Evolutionary conservation across 2,797 vertebrate species (phyloP), one percentile per base, ranked within the genome.

Genomic region (Myripristis murdjan): DNA sequence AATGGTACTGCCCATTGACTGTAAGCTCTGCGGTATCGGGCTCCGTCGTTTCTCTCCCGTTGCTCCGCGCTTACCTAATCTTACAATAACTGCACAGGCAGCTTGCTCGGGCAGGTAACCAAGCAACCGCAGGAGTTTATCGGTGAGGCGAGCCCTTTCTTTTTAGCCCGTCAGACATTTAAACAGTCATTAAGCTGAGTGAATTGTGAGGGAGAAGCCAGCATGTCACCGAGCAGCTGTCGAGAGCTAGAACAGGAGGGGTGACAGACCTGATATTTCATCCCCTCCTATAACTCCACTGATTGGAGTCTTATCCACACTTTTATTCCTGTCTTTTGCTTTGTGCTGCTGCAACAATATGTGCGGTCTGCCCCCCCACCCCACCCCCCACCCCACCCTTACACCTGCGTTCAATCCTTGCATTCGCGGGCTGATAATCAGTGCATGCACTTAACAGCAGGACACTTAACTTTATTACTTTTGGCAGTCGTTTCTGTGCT

Each of bases 91-190:
- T 33, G 65, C 78, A 6, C 46, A 75, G 81, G 76, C 68, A 78
- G 83, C 81, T 68, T 69, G 73, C 69, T 76, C 70, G 44, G 83
- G 75, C 87, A 93, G 93, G 94, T 95, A 94, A 93, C 93, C 83
- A 92, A 84, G 93, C 93, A 93, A 94, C 92, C 76, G 88, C 47
- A 76, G 75, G 78, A 75, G 80, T 87, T 83, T 86, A 90, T 88
- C 81, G 68, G 46, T 1, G 72, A 82, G 69, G 52, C 48, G 22
- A 88, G 70, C n/a, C 58, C 64, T 66, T 83, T 84, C 65, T 76
- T 86, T 81, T 85, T 78, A 69, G 70, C 78, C 82, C 72, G 46
- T 66, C 74, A 89, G 88, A 89, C 81, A 88, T 93, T 94, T 91
- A 90, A 92, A 87, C 82, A 83, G 81, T 87, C 81, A 90, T 92